A percentile compares a stretch with the other conserved stretches of the same genome.
phyloP scores from a whole-genome alignment of 2,113 vertebrate species.

The Neoarius graeffei region DNA sequence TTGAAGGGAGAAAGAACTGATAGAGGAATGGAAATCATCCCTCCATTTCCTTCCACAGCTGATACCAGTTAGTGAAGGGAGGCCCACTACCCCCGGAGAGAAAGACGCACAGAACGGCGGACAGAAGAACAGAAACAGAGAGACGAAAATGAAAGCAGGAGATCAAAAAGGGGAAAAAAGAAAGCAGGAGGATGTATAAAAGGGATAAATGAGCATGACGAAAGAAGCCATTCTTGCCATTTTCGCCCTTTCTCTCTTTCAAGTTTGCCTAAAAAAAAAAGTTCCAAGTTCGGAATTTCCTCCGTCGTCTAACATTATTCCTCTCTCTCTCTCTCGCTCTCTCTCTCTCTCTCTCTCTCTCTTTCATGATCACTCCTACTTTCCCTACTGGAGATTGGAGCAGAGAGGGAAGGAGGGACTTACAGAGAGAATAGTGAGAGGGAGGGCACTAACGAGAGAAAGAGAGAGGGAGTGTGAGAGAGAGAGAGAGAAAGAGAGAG shows the following conservation, averaged over 20 bases:
- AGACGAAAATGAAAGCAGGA: slow-evolving; percentile 37
- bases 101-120: slow-evolving; percentile 40
- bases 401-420: slow-evolving; percentile 48
- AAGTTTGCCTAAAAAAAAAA: slow-evolving; percentile 38
- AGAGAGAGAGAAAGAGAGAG: slow-evolving; percentile 40
- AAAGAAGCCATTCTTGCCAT: slow-evolving; percentile 32
- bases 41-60: slow-evolving; percentile 74
- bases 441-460: slow-evolving; percentile 35
- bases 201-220: slow-evolving; percentile 45
- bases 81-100: slow-evolving; percentile 51
- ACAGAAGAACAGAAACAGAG: slow-evolving; percentile 26
- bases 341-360: slow-evolving; percentile 13
- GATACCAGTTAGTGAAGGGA: slow-evolving; percentile 68
- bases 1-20: slow-evolving; percentile 47
- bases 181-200: slow-evolving; percentile 38
- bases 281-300: slow-evolving; percentile 50
- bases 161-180: slow-evolving; percentile 43
- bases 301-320: slow-evolving; percentile 47
- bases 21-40: slow-evolving; percentile 69
- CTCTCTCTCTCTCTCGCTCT: slow-evolving; percentile 60
- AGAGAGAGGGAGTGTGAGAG: slow-evolving; percentile 44
- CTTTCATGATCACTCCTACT: slow-evolving; percentile 58
- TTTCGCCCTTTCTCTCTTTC: slow-evolving; percentile 61
- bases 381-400: slow-evolving; percentile 46
- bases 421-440: slow-evolving; percentile 44